Base-by-base conservation (phyloP, 2,797 vertebrate species). In the Sebastiscus tertius region DNA sequence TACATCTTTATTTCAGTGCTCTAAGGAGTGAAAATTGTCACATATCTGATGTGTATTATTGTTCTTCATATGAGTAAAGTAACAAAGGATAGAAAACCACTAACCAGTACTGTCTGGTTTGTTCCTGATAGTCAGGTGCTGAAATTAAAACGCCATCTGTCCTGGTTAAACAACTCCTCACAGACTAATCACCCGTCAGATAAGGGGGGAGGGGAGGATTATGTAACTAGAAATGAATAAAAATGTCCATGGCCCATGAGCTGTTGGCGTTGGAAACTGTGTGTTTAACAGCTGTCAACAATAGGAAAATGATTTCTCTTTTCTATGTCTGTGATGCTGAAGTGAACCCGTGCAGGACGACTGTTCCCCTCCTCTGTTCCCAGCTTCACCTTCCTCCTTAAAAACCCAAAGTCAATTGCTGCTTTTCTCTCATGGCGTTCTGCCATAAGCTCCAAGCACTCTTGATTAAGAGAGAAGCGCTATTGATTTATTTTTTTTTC, bases 401-500 rank as follows among this genome's bases (percentile, higher is more conserved):
- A 66, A 42, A 82, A 75, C 26, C 39, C 81, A 90, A 90, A 91
- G 89, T 93, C 89, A 87, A 67, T 81, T 77, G 86, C 83, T 82
- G 83, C 84, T 83, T 90, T 77, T 85, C 85, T 89, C 60, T 76
- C 39, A 22, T 89, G 88, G 91, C 91, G 14, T 69, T 85, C 67
- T 80, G 90, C 92, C 92, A 92, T 86, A 77, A 88, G 65, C 86
- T 82, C 31, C 52, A 39, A 86, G 86, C 69, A 73, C 87, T 89
- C 89, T 93, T 94, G 88, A 93, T 93, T 93, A 89, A 92, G 81
- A 88, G 71, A 79, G 71, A 66, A 80, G 77, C 26, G 2, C 72
- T 84, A 94, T 95, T 87, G 93, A 94, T 94, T 93, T 87, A 66
- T 80, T 87, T 80, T 65, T 56, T 63, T 70, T 79, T 75, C 64